Conservation (phyloP, 2,888 invertebrate species). For the Luperina nickerlii region DNA sequence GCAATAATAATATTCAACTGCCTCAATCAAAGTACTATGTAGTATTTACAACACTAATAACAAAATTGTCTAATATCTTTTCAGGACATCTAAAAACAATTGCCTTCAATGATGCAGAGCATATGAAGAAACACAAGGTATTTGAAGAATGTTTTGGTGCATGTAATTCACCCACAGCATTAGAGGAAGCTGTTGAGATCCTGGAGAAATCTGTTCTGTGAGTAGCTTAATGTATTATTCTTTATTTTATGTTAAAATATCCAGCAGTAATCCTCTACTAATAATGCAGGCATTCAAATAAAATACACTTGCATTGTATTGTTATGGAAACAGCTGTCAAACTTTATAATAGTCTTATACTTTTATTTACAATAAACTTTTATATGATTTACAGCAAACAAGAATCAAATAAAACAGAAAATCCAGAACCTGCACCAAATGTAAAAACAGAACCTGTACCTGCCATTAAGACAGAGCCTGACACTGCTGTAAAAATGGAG, state of each 20-base stretch:
- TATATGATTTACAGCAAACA: conserved; percentile 59
- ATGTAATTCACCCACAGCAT: conserved; percentile 59
- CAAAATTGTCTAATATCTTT: conserved; percentile 35
- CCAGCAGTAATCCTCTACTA: too few species aligned
- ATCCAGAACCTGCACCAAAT: background rate
- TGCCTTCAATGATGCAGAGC: conserved; percentile 75
- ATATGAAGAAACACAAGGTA: conserved; percentile 71
- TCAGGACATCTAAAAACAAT: conserved; percentile 77
- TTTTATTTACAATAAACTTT: background rate
- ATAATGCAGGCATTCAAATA: background rate
- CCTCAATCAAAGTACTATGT: background rate
- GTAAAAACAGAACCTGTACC: conserved; percentile 33
- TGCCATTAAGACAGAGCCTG: conserved; percentile 22
- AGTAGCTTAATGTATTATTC: conserved; percentile 44
- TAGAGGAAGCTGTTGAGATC: conserved; percentile 61
- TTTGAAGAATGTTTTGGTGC: conserved; percentile 72
- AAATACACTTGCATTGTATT: background rate
- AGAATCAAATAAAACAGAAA: conserved; percentile 40
- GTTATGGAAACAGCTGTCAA: background rate
- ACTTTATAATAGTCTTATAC: background rate
- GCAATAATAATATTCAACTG: background rate
- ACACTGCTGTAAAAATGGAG: conserved; percentile 34
- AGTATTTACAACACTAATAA: background rate
- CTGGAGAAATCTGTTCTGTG: conserved; percentile 51
- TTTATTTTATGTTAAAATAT: background rate